Percentiles rank a stretch among this genome's conserved stretches.
phyloP scores from a whole-genome alignment of 2,888 invertebrate species.

The Drosophila kokeensis region DNA sequence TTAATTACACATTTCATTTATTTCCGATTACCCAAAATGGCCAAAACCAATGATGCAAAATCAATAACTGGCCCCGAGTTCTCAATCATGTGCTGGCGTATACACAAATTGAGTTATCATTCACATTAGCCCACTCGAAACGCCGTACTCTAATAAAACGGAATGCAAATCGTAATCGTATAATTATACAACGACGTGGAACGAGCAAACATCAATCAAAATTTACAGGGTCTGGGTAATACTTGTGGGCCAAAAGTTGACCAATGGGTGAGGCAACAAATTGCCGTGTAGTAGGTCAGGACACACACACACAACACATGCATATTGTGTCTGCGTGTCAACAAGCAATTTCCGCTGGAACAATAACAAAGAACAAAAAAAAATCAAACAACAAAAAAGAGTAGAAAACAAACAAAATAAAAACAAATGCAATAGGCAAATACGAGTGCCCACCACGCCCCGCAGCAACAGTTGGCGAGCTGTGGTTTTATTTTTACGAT shows the following conservation, averaged over 20 bases:
- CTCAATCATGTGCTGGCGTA: not conserved
- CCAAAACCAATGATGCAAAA: slow-evolving; percentile 57
- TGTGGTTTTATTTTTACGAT: slow-evolving; percentile 70
- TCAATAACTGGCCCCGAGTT: slow-evolving; percentile 54
- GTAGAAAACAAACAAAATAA: slow-evolving; percentile 23
- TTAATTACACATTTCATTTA: slow-evolving; percentile 78
- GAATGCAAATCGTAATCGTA: slow-evolving; percentile 63
- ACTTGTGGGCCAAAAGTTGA: slow-evolving; percentile 28
- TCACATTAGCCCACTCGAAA: slow-evolving; percentile 16
- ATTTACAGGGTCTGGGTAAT: slow-evolving; percentile 28
- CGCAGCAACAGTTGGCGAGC: slow-evolving; percentile 67
- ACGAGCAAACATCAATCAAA: slow-evolving; percentile 70
- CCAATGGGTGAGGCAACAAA: slow-evolving; percentile 66
- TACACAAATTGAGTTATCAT: slow-evolving; percentile 64
- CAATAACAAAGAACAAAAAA: slow-evolving; percentile 30
- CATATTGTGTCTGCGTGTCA: slow-evolving; percentile 69
- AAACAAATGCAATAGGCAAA: slow-evolving; percentile 45
- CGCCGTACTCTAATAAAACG: slow-evolving; percentile 66
- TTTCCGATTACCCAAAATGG: slow-evolving; percentile 42
- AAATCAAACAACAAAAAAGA: slow-evolving; percentile 9
- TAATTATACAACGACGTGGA: slow-evolving; percentile 59
- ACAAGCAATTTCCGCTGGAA: slow-evolving; percentile 73
- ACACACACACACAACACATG: slow-evolving; percentile 11
- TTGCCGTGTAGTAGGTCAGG: slow-evolving; percentile 70
- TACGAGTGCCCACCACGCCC: not conserved